phyloP scores from a whole-genome alignment of 2,113 vertebrate species.

The Sula dactylatra region DNA sequence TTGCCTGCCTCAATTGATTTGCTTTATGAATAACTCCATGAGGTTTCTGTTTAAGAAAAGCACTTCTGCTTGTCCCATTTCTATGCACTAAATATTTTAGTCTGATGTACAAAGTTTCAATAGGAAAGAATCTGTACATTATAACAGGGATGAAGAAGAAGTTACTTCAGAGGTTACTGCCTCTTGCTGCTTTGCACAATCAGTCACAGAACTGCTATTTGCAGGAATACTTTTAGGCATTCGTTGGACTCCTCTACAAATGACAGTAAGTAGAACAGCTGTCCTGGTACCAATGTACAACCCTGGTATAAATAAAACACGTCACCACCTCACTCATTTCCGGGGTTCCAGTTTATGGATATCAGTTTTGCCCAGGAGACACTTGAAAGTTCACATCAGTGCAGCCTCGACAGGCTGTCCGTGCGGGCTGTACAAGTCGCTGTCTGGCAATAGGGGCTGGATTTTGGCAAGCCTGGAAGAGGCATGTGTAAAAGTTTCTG shows the following conservation, averaged over 20 bases:
- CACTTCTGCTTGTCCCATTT: background rate
- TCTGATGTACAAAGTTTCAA: background rate
- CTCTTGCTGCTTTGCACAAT: background rate
- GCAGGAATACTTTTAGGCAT: background rate
- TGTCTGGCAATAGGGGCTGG: background rate
- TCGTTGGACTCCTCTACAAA: background rate
- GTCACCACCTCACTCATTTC: background rate
- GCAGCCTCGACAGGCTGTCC: background rate
- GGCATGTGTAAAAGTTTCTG: background rate
- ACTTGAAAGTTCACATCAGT: background rate
- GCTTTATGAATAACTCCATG: constrained; percentile 26
- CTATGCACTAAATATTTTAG: background rate
- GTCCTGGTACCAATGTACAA: background rate
- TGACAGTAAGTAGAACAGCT: background rate
- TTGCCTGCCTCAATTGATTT: constrained; percentile 32
- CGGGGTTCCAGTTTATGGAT: background rate
- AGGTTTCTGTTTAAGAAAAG: constrained; percentile 43
- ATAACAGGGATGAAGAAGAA: background rate
- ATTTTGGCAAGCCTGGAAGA: background rate
- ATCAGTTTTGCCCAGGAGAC: background rate
- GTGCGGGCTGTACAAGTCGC: rapidly evolving
- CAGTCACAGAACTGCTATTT: background rate
- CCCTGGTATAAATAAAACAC: background rate
- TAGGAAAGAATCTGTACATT: background rate
- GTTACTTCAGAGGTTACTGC: background rate